Percentiles rank a stretch among this genome's conserved stretches.
These are phyloP conservation scores for Girardinus metallicus DNA, from an alignment of 2,797 vertebrate species.

Conservation along the genomic window DNA sequence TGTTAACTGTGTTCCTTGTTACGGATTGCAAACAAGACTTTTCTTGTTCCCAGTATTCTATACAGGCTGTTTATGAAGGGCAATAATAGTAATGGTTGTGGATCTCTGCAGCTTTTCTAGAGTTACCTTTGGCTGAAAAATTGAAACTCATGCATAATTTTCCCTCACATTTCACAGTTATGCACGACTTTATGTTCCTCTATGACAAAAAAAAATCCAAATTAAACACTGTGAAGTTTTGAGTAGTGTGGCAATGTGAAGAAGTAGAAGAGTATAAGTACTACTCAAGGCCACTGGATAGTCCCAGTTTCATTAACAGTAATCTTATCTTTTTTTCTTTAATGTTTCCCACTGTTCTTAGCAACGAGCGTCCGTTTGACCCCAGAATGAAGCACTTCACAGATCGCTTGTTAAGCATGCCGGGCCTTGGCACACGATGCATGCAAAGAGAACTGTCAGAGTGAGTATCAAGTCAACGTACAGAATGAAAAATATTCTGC, in stretches of 20 bases:
- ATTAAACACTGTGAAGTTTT: background rate
- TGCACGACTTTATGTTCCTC: background rate
- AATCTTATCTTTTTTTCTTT: conserved; percentile 1
- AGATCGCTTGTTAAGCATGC: conserved; percentile 84
- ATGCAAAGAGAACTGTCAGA: conserved; percentile 85
- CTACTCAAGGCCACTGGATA: background rate
- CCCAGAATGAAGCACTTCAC: conserved; percentile 83
- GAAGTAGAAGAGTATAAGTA: background rate
- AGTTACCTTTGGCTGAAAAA: background rate
- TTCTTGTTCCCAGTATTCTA: background rate
- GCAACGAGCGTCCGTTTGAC: conserved; percentile 87
- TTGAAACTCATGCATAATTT: background rate
- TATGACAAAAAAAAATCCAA: background rate
- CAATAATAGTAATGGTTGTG: background rate
- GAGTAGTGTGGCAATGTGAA: background rate
- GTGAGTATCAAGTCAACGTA: conserved; percentile 78
- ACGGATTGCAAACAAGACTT: background rate
- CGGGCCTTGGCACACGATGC: conserved; percentile 94
- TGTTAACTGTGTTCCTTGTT: background rate
- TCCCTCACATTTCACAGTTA: background rate
- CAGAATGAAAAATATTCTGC: background rate
- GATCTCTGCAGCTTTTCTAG: background rate
- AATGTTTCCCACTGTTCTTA: conserved; percentile 46
- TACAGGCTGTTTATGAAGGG: background rate
- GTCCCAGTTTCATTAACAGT: background rate